Conservation (phyloP, 2,888 invertebrate genomes). For the Napeogenes sylphis region DNA sequence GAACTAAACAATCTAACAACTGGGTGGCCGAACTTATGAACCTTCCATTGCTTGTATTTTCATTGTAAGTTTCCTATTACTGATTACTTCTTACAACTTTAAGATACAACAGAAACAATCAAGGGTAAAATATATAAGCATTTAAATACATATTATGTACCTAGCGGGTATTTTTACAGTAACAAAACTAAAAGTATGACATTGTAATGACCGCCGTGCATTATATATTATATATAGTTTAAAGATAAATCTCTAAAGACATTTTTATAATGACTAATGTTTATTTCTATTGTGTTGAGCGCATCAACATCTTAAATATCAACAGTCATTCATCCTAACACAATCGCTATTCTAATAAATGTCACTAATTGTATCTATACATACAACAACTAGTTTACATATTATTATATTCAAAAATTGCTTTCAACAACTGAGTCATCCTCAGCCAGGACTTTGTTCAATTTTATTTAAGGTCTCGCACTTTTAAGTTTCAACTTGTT, state of each 20-base stretch:
- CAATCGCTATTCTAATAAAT: conserved; percentile 66
- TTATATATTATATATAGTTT: too few species aligned
- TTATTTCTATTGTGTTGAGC: conserved; percentile 17
- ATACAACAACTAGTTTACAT: conserved; percentile 71
- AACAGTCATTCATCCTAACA: conserved; percentile 38
- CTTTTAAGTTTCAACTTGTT: not conserved
- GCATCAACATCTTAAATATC: conserved; percentile 25
- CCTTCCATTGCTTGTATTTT: conserved; percentile 16
- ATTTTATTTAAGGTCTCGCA: conserved; percentile 53
- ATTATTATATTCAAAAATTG: conserved; percentile 73
- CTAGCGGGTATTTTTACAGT: too few species aligned
- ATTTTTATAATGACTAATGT: conserved; percentile 7
- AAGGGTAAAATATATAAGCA: too few species aligned
- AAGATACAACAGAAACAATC: not conserved
- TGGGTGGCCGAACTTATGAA: conserved; percentile 54
- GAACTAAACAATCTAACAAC: conserved; percentile 49
- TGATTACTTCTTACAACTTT: not conserved
- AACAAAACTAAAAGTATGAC: too few species aligned
- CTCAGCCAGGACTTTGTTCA: conserved; percentile 59
- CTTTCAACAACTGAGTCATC: conserved; percentile 72
- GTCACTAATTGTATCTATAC: conserved; percentile 65
- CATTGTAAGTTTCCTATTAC: not conserved
- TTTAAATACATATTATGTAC: too few species aligned
- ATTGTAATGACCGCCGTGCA: too few species aligned
- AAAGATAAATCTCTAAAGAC: too few species aligned